phyloP scores from a whole-genome alignment of 2,797 vertebrate species.

The Brachyalestes nurse region DNA sequence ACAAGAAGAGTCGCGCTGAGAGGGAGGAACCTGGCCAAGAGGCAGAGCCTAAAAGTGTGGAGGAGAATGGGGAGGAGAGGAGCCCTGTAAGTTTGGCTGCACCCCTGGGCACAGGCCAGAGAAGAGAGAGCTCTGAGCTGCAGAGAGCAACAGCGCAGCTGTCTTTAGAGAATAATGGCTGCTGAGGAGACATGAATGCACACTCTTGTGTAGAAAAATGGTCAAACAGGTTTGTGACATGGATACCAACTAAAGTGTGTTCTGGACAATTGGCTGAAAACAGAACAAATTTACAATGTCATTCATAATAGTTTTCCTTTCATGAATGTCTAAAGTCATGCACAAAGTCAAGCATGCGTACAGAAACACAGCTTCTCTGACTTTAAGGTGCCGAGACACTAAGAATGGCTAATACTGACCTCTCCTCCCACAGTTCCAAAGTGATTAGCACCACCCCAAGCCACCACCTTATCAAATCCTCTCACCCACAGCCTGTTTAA shows the following conservation, averaged over 20 bases:
- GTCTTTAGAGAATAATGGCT: conserved; percentile 87
- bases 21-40: conserved; percentile 55
- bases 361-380: conserved; percentile 27
- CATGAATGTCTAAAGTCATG: conserved; percentile 22
- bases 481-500: not conserved
- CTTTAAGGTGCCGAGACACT: conserved; percentile 49
- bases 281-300: not conserved
- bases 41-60: conserved; percentile 49
- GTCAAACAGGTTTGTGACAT: not conserved
- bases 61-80: conserved; percentile 57
- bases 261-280: not conserved
- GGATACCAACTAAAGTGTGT: not conserved
- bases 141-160: conserved; percentile 91
- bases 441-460: conserved; percentile 10
- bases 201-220: not conserved
- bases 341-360: not conserved
- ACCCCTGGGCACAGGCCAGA: conserved; percentile 71
- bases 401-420: conserved; percentile 39
- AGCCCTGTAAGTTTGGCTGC: conserved; percentile 60
- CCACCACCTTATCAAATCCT: not conserved
- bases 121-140: conserved; percentile 87
- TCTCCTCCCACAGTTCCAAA: conserved; percentile 15
- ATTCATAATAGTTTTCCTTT: not conserved
- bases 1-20: conserved; percentile 76
- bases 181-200: conserved; percentile 72